Conservation (phyloP, 1,140 invertebrate genomes). For the Diabrotica virgifera region DNA sequence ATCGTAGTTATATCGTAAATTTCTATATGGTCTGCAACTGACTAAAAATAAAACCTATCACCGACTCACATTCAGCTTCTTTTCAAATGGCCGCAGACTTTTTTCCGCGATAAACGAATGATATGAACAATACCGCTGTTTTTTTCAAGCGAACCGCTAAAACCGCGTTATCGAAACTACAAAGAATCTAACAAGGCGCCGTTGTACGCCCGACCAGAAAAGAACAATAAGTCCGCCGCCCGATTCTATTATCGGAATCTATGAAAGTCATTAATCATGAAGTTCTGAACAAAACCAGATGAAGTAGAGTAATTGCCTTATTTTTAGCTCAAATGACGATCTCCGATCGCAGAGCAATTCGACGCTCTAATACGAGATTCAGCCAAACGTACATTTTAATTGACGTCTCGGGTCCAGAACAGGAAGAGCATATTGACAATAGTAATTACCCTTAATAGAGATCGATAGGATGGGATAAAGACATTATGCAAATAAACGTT, state of each 20-base stretch:
- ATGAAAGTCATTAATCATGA: constrained; percentile 16
- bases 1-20: too few relatives aligned
- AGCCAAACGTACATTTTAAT: too few relatives aligned
- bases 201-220: background rate
- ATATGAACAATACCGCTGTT: background rate
- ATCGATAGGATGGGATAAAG: too few relatives aligned
- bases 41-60: too few relatives aligned
- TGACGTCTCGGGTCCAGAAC: too few relatives aligned
- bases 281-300: constrained; percentile 11
- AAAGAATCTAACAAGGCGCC: background rate
- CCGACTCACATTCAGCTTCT: too few relatives aligned
- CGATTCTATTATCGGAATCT: constrained; percentile 15
- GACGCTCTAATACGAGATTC: too few relatives aligned
- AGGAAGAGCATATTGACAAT: too few relatives aligned
- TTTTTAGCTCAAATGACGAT: constrained; percentile 13
- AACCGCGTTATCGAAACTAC: background rate
- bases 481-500: too few relatives aligned
- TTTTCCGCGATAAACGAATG: background rate
- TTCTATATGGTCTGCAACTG: too few relatives aligned
- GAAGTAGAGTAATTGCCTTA: constrained; percentile 18
- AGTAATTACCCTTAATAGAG: too few relatives aligned
- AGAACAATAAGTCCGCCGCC: constrained; percentile 5
- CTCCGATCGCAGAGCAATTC: background rate
- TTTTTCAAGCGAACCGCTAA: background rate
- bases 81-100: too few relatives aligned